Evolutionary conservation across 2,797 vertebrate genomes (phyloP).

Genomic region (Acropternis orthonyx): DNA sequence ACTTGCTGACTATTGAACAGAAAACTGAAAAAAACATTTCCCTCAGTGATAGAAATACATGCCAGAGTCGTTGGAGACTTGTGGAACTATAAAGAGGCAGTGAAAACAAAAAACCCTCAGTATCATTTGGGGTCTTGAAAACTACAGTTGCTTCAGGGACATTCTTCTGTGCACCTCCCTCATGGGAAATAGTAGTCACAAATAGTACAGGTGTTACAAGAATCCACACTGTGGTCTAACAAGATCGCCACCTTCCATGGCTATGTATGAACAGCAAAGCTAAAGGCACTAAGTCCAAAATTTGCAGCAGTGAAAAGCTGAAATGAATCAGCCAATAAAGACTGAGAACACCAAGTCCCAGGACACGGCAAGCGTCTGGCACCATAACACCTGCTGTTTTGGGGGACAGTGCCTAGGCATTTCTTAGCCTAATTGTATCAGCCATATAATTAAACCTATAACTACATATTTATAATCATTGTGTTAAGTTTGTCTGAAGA

Average conservation of each 20-base stretch:
- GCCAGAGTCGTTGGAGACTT: not conserved
- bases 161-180: not conserved
- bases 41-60: not conserved
- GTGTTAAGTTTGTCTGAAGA: not conserved
- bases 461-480: not conserved
- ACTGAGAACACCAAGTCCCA: not conserved
- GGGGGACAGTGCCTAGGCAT: not conserved
- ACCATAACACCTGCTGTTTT: not conserved
- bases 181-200: not conserved
- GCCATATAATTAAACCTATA: not conserved
- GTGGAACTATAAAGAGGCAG: not conserved
- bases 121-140: not conserved
- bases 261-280: not conserved
- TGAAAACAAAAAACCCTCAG: not conserved
- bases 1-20: not conserved
- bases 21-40: not conserved
- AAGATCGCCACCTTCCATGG: not conserved
- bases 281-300: not conserved
- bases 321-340: not conserved
- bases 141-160: not conserved
- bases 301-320: not conserved
- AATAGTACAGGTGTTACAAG: not conserved
- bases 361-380: not conserved
- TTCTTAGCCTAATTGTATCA: not conserved
- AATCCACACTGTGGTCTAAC: not conserved